A percentile compares a stretch with the other conserved stretches of the same genome.
Conservation (phyloP, 1,140 invertebrate species). For the Phocides pigmalion region DNA sequence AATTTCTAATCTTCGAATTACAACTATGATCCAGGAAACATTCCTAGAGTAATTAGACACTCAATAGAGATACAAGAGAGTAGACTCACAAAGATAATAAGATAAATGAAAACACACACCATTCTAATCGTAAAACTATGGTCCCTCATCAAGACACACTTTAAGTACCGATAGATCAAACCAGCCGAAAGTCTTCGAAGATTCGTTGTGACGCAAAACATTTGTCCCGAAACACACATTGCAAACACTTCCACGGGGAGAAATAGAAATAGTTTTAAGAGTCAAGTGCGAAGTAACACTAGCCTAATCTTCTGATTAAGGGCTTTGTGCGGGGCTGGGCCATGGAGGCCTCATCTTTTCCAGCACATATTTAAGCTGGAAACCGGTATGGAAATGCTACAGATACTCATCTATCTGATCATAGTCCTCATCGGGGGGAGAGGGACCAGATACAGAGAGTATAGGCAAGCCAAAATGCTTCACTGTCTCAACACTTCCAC, state of each 20-base stretch:
- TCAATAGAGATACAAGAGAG: conserved; percentile 54
- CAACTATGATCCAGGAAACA: conserved; percentile 34
- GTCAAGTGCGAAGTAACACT: conserved; percentile 45
- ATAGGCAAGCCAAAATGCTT: conserved; percentile 89
- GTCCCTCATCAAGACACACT: conserved; percentile 75
- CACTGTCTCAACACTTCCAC: conserved; percentile 84
- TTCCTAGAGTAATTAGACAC: conserved; percentile 45
- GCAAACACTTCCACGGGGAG: conserved; percentile 50
- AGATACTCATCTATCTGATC: conserved; percentile 84
- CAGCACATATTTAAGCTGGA: conserved; percentile 79
- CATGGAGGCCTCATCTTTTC: conserved; percentile 74
- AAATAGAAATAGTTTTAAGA: conserved; percentile 27
- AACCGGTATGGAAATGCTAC: conserved; percentile 80
- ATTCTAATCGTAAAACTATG: conserved; percentile 67
- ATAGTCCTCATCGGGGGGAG: conserved; percentile 88
- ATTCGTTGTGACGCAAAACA: conserved; percentile 56
- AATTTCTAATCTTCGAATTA: conserved; percentile 37
- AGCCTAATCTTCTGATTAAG: conserved; percentile 46
- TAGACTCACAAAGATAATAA: conserved; percentile 31
- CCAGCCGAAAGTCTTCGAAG: conserved; percentile 48
- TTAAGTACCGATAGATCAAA: conserved; percentile 44
- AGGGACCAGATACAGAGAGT: conserved; percentile 90
- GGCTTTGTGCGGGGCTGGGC: conserved; percentile 70
- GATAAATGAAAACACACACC: conserved; percentile 56
- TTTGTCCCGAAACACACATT: conserved; percentile 32